Base-by-base conservation (phyloP, 2,113 vertebrate species). In the Sterrhoptilus dennistouni region DNA sequence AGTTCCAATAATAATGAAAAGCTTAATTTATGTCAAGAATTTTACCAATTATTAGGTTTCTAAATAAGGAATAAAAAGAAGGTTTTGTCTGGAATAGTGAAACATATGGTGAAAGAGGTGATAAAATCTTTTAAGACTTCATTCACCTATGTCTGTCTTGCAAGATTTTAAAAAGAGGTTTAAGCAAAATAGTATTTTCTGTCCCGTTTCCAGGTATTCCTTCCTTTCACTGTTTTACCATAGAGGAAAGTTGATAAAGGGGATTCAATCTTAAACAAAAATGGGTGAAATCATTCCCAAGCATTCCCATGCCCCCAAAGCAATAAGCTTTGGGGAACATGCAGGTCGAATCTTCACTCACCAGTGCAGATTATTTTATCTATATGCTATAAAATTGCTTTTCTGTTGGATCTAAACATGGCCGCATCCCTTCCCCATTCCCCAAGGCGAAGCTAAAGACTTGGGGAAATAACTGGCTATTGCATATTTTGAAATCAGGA, bases 1-100 rank as follows among this genome's bases (percentile, higher is more conserved):
- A 69, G 60, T 14, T 93, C 16, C 27, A 80, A 9, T 75, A 75
- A 57, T 69, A 60, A 56, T 89, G 57, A 66, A 93, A 66, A 15
- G 22, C 29, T 80, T 86, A 9, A 72, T 86, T 95, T 89, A 82
- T 74, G 57, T 89, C 24, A 72, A 83, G 45, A 89, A 49, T 87
- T 79, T 92, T 93, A 38, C 40, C 27, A 90, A 59, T 95, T 87
- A 84, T 76, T 90, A 69, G 14, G 35, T 94, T 94, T 69, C 54
- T 89, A 87, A 78, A 71, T 74, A 78, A 95, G 68, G 65, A 95
- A 72, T 89, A 78, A 90, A 95, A 82, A 57, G 63, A 53, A 16
- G 9, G 12, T 23, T 72, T 76, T 90, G 50, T 87, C 88, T 92
- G 44, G 20, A 87, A 54, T 83, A 65, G 25, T 28, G 53, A 57